Base-by-base conservation (phyloP, 1,140 invertebrate species). In the Drepana arcuata region DNA sequence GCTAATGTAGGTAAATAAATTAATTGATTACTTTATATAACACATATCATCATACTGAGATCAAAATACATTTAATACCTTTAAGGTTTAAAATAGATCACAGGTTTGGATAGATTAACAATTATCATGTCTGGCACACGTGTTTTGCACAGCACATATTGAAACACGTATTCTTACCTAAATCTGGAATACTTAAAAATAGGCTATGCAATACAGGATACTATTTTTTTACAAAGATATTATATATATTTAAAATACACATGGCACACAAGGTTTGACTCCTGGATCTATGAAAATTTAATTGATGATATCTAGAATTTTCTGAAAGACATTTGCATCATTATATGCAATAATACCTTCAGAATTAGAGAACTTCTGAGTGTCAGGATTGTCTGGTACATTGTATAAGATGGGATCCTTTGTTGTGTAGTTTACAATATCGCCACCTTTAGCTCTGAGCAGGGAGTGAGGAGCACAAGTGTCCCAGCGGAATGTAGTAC, bases 401-500 rank as follows among this genome's bases (percentile, higher is more conserved):
- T 74, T 74, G 34, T 81, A 81, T 36, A 44, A 61, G 6, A 81
- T 34, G n/a, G 63, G 59, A 34, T 7, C 14, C 16, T 35, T 30
- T 14, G 53, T 44, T 3, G 43, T 45, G 23, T 50, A 67, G 28
- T 30, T 52, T 2, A 70, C 18, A 9, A 79, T 12, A 34, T 78
- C 64, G 27, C 77, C 77, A 18, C 70, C 70, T 34, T 41, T 66
- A 12, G 77, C 61, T 46, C 79, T 80, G 0, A 96, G 63, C 32
- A 96, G 89, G 0, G 92, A 91, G 57, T 95, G 93, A 0, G 91
- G 90, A 6, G 86, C 93, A 79, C 94, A 96, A 7, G 92, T 93
- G 53, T 96, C 95, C 94, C 94, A 96, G 33, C 88, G 88, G 57
- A 88, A 95, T 9, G 92, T 95, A 1, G 91, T 89, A n/a, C 83